These are phyloP conservation scores for Ellobium chinense DNA, from an alignment of 2,888 invertebrate species.

Conservation along the genomic window DNA sequence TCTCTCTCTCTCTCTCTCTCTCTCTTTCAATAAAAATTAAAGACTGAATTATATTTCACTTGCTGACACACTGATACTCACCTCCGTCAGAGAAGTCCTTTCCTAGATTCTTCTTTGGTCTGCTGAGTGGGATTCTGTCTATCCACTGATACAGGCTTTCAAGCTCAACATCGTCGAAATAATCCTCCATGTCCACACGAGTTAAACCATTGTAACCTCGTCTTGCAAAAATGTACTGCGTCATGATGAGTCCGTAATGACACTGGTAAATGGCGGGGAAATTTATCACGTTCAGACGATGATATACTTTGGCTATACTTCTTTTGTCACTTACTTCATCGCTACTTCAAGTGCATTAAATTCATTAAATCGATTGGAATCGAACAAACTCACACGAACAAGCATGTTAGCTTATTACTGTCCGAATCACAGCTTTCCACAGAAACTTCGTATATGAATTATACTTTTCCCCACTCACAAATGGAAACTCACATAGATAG, in stretches of 20 bases:
- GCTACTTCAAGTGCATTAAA: too few species aligned
- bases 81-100: constrained; percentile 80
- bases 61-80: constrained; percentile 52
- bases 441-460: too few species aligned
- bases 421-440: too few species aligned
- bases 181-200: constrained; percentile 65
- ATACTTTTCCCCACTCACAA: too few species aligned
- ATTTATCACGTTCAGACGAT: too few species aligned
- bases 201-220: constrained; percentile 42
- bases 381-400: too few species aligned
- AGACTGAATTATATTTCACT: background rate
- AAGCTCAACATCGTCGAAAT: constrained; percentile 76
- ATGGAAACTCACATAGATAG: too few species aligned
- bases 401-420: too few species aligned
- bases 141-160: constrained; percentile 79
- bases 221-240: constrained; percentile 32
- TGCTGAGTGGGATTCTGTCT: constrained; percentile 77
- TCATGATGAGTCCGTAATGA: constrained; percentile 15
- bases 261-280: too few species aligned
- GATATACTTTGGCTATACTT: too few species aligned
- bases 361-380: too few species aligned
- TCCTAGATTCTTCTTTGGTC: constrained; percentile 77
- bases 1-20: constrained; percentile 12
- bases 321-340: too few species aligned
- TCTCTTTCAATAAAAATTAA: background rate